Evolutionary conservation across 1,140 invertebrate species (phyloP), one percentile per base, ranked within the genome.

Genomic region (Brachionus calyciflorus): DNA sequence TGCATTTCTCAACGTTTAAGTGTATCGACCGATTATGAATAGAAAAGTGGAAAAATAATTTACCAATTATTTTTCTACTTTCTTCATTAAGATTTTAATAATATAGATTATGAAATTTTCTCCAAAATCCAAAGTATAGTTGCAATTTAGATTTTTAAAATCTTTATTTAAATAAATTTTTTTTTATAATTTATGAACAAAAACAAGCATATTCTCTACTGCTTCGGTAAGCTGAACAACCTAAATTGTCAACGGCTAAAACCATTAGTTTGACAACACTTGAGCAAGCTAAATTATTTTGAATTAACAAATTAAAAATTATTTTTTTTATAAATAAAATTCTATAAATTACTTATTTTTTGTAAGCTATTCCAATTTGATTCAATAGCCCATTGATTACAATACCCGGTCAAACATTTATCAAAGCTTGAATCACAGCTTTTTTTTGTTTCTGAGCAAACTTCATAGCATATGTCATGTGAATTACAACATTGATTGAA

Each of bases 391-490:
- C 53, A 57, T 57, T 17, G 12, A 28, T n/a, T 17, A 57, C 53
- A 57, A 19, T 19, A 9, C 4, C 12, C 24, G n/a, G 3, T 57
- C n/a, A 57, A 24, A n/a, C 53, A 57, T 21, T 57, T 57, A n/a
- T 33, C 53, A 57, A 57, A 57, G 3, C 12, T 14, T 2, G 6
- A 6, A 57, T 57, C 53, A 57, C 53, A 57, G 7, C 12, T 57
- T 28, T n/a, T 6, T 33, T 57, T 57, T 6, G 5, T 57, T 33
- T 57, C 19, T 9, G 7, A 28, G n/a, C 53, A 57, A 33, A 12
- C n/a, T 57, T 57, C 53, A 57, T 57, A 57, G 17, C 53, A 57
- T 12, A 24, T 17, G n/a, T 57, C 53, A 33, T 57, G 53, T 7
- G 3, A 6, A 33, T 57, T 57, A 33, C 53, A 57, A 57, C 53